Evolutionary conservation across 1,140 invertebrate species (phyloP).

Genomic region (Eufriesea mexicana): DNA sequence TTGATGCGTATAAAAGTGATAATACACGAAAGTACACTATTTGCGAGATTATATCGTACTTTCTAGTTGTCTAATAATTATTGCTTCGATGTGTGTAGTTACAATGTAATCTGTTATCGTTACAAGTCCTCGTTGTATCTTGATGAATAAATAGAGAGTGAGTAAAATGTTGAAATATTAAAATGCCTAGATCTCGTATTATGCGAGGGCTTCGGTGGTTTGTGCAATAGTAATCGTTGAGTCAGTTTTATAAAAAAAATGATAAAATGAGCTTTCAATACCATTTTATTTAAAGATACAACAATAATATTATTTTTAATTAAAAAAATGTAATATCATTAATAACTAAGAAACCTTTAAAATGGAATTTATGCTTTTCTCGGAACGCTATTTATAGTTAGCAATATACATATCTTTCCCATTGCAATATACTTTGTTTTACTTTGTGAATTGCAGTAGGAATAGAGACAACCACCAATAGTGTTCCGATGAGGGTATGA

Average conservation of each 20-base stretch:
- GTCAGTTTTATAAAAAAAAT: background rate
- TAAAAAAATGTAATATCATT: background rate
- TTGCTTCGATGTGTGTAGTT: slow-evolving; percentile 61
- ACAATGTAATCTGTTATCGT: slow-evolving; percentile 62
- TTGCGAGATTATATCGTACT: slow-evolving; percentile 48
- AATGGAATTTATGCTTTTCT: background rate
- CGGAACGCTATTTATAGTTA: background rate
- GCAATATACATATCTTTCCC: background rate
- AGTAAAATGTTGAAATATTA: slow-evolving; percentile 57
- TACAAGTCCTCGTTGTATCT: slow-evolving; percentile 62
- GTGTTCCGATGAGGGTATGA: background rate
- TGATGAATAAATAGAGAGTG: slow-evolving; percentile 66
- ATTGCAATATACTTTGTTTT: background rate
- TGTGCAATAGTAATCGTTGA: background rate
- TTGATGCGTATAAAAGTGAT: slow-evolving; percentile 13
- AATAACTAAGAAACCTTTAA: background rate
- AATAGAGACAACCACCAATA: background rate
- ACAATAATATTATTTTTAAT: background rate
- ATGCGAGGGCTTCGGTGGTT: slow-evolving; percentile 13
- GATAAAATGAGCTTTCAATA: background rate
- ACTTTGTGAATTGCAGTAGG: background rate
- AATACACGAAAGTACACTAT: slow-evolving; percentile 27
- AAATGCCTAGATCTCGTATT: slow-evolving; percentile 43
- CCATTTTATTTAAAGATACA: background rate
- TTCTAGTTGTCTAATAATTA: slow-evolving; percentile 49